These are phyloP conservation scores for Hoplostethus atlanticus DNA, from an alignment of 2,797 vertebrate genomes.

Conservation along the genomic window DNA sequence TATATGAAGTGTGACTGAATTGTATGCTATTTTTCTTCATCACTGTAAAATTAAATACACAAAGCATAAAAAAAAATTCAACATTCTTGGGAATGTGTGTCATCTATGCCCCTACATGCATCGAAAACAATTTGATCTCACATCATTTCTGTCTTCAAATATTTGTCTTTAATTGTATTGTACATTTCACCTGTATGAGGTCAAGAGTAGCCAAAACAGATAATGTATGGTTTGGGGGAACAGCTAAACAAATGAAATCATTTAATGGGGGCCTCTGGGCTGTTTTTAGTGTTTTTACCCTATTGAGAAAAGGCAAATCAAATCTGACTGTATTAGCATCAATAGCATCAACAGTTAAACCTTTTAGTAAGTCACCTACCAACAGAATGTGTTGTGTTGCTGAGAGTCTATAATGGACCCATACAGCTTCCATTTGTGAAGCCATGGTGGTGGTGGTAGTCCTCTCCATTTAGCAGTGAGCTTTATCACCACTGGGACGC, in stretches of 20 bases:
- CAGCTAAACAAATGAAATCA: too few relatives aligned
- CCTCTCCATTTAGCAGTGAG: slow-evolving; percentile 44
- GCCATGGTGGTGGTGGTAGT: slow-evolving; percentile 38
- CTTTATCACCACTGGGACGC: slow-evolving; percentile 58
- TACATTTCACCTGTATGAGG: too few relatives aligned
- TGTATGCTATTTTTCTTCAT: slow-evolving; percentile 43
- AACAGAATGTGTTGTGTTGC: slow-evolving; percentile 6
- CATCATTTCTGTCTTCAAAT: slow-evolving; percentile 3
- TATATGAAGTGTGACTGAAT: slow-evolving; percentile 51
- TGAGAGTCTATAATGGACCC: slow-evolving; percentile 31
- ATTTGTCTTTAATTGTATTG: neutral
- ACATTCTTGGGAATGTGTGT: slow-evolving; percentile 11
- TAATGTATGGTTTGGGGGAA: neutral
- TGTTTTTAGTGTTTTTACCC: slow-evolving; percentile 13
- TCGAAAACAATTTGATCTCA: neutral
- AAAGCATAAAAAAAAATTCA: neutral
- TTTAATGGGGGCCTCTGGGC: neutral
- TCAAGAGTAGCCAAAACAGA: too few relatives aligned
- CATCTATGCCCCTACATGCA: slow-evolving; percentile 2
- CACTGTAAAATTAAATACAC: slow-evolving; percentile 15
- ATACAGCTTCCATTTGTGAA: slow-evolving; percentile 30
- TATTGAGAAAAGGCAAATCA: neutral
- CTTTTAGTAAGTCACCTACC: slow-evolving; percentile 27
- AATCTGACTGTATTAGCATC: neutral
- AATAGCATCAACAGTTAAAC: neutral